Base-by-base conservation (phyloP, 2,113 vertebrate species). In the Oxyura jamaicensis region DNA sequence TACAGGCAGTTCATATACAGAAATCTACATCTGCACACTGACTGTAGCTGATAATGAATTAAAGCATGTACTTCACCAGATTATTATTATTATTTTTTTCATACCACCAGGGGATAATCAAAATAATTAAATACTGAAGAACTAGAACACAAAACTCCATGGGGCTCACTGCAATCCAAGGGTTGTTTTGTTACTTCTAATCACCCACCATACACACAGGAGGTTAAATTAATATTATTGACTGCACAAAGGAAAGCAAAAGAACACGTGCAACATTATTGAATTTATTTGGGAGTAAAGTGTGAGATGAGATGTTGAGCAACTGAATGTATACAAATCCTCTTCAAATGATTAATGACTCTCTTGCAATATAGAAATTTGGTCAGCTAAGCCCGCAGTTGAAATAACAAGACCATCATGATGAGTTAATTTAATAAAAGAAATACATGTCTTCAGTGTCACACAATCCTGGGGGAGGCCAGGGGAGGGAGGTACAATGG, bases 101-200 rank as follows among this genome's bases (percentile, higher is more conserved):
- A 58, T 85, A 89, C 48, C 66, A 73, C 79, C 1, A 1, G 83
- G 80, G 74, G 72, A 92, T 91, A 96, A 90, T 91, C 65, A 93
- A 95, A 97, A 93, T 86, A 93, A 96, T 93, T 94, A 93, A 91
- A 94, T 16, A 63, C 48, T 25, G 41, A 91, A 92, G 56, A 94
- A 86, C 23, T 56, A 56, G 35, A 82, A 96, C 7, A 75, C 48
- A 93, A 69, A 88, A 91, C 91, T 86, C 92, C 86, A 73, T 28
- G 36, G 66, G 36, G 44, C 62, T 96, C 58, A 26, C 55, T 76
- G 81, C 36, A 94, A 46, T 83, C n/a, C 67, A 58, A 58, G 59
- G 58, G 66, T 79, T 93, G 77, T 90, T 95, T 87, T 90, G 62
- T 33, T 86, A 86, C 73, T 96, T 59, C 68, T 72, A 93, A 52